Conservation (phyloP, 2,888 invertebrate species). For the Malthinus seriepunctatus region DNA sequence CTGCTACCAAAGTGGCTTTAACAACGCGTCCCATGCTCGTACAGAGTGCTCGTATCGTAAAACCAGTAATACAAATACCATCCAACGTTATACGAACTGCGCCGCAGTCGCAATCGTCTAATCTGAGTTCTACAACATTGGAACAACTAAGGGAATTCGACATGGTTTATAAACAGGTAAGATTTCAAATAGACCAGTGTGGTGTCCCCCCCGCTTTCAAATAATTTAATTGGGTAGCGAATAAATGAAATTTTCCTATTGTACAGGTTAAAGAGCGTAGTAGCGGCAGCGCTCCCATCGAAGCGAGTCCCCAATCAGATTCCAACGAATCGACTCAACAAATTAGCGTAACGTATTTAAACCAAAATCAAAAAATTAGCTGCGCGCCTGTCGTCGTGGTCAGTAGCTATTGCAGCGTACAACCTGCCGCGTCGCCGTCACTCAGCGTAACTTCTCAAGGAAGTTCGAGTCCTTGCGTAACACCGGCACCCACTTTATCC, state of each 20-base stretch:
- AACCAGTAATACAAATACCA: conserved; percentile 63
- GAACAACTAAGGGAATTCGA: conserved; percentile 81
- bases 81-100: conserved; percentile 63
- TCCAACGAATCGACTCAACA: conserved; percentile 49
- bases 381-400: conserved; percentile 61
- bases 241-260: neutral
- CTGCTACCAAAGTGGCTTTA: conserved; percentile 15
- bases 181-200: neutral
- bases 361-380: conserved; percentile 55
- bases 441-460: conserved; percentile 62
- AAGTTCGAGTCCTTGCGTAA: conserved; percentile 62
- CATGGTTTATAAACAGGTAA: conserved; percentile 72
- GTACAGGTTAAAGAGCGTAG: conserved; percentile 78
- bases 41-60: conserved; percentile 61
- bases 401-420: conserved; percentile 58
- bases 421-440: conserved; percentile 60
- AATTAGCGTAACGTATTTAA: conserved; percentile 60
- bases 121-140: conserved; percentile 74
- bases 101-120: conserved; percentile 56
- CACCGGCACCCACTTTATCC: conserved; percentile 57
- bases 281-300: conserved; percentile 54
- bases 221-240: too few relatives aligned
- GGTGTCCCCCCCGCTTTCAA: too few relatives aligned
- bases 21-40: conserved; percentile 58
- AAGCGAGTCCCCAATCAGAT: conserved; percentile 38